These are phyloP conservation scores for Hesperia comma DNA, from an alignment of 2,888 invertebrate species.

Conservation along the genomic window DNA sequence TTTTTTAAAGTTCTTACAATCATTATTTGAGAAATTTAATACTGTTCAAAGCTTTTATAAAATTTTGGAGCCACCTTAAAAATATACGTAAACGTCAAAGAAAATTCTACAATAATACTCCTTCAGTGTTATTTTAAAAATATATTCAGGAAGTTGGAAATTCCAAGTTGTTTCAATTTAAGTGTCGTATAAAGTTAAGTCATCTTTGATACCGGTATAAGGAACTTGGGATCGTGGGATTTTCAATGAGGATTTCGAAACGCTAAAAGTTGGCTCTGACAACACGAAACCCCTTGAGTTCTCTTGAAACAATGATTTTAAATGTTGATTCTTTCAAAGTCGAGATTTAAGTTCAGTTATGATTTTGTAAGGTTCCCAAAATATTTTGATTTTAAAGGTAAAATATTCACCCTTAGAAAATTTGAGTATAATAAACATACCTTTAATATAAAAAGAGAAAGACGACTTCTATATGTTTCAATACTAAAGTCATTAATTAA, in stretches of 20 bases:
- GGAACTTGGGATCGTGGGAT: constrained; percentile 14
- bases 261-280: constrained; percentile 5
- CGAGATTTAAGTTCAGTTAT: not conserved
- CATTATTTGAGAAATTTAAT: too few species aligned
- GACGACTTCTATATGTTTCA: too few species aligned
- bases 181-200: constrained; percentile 27
- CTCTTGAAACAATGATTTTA: constrained; percentile 12
- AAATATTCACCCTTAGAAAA: too few species aligned
- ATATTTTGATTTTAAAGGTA: too few species aligned
- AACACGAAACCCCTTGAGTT: constrained; percentile 2
- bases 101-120: not conserved
- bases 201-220: constrained; percentile 31
- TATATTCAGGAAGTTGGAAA: constrained; percentile 18
- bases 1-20: too few species aligned
- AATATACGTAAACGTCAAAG: constrained; percentile 8
- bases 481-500: too few species aligned
- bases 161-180: constrained; percentile 25
- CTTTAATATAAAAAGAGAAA: too few species aligned
- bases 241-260: constrained; percentile 15
- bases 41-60: too few species aligned
- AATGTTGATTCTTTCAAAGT: not conserved
- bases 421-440: too few species aligned
- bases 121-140: constrained; percentile 17
- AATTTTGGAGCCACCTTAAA: not conserved
- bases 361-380: not conserved